Evolutionary conservation across 2,888 invertebrate species (phyloP).

Genomic region (Homarus gammarus): DNA sequence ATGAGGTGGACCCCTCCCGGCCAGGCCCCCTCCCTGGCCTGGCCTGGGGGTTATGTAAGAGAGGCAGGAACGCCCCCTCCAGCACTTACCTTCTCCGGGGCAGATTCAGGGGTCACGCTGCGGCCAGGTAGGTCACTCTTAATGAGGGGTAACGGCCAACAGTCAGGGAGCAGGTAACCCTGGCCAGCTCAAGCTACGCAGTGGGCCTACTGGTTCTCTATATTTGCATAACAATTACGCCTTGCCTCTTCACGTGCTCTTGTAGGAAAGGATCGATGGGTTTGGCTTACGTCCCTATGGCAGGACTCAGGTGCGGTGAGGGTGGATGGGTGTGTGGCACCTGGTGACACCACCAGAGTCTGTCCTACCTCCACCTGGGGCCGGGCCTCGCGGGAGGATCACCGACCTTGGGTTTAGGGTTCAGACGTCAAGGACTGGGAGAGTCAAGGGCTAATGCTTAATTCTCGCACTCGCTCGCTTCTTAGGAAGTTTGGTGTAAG

Average conservation of each 20-base stretch:
- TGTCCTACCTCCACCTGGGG: constrained; percentile 18
- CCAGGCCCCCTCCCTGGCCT: neutral
- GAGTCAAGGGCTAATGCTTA: constrained; percentile 42
- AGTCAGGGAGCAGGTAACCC: neutral
- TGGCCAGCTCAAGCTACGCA: neutral
- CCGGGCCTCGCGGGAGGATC: constrained; percentile 13
- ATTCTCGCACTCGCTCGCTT: constrained; percentile 43
- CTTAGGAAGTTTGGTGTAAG: constrained; percentile 14
- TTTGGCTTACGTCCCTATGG: constrained; percentile 24
- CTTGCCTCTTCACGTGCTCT: constrained; percentile 45
- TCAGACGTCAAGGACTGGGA: constrained; percentile 44
- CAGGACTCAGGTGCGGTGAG: constrained; percentile 31
- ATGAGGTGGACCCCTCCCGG: neutral
- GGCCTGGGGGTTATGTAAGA: constrained; percentile 14
- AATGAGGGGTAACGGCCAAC: neutral
- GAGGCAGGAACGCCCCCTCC: constrained; percentile 6
- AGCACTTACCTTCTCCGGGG: constrained; percentile 9
- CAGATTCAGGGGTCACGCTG: neutral
- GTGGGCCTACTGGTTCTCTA: neutral
- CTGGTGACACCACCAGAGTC: constrained; percentile 19
- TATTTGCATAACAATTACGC: constrained; percentile 51
- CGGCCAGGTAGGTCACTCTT: neutral
- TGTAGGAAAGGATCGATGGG: constrained; percentile 30
- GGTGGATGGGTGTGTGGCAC: neutral
- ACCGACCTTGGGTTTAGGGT: constrained; percentile 29